phyloP scores from a whole-genome alignment of 2,797 vertebrate genomes.

The Dallia pectoralis region DNA sequence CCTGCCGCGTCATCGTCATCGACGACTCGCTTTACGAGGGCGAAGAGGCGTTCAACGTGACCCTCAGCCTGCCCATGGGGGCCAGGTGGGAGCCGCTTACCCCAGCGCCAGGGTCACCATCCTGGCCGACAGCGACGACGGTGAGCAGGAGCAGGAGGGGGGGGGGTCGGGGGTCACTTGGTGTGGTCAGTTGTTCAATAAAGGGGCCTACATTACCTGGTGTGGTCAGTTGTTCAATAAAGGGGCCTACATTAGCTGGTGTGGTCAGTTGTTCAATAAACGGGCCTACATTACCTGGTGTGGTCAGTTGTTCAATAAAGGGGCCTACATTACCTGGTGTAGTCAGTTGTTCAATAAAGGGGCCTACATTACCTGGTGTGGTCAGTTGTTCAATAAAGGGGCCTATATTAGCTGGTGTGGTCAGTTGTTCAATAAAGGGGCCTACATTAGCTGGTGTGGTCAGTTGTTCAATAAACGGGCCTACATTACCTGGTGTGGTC shows the following conservation, averaged over 20 bases:
- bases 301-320: no score
- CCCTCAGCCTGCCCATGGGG: constrained; percentile 82
- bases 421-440: neutral
- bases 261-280: no score
- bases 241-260: no score
- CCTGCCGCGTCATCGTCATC: constrained; percentile 80
- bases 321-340: no score
- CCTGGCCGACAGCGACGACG: constrained; percentile 80
- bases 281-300: no score
- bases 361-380: neutral
- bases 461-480: no score
- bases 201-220: neutral
- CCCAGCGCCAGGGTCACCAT: constrained; percentile 77
- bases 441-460: neutral
- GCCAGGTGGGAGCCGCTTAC: constrained; percentile 76
- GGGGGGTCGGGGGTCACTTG: neutral
- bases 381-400: no score
- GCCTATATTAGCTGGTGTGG: neutral
- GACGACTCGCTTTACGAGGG: constrained; percentile 86
- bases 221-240: neutral
- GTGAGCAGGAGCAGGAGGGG: no score
- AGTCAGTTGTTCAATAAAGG: no score
- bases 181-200: neutral
- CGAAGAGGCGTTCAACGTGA: constrained; percentile 84
- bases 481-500: no score